phyloP scores from a whole-genome alignment of 2,113 vertebrate species.

The Eulemur macaco region DNA sequence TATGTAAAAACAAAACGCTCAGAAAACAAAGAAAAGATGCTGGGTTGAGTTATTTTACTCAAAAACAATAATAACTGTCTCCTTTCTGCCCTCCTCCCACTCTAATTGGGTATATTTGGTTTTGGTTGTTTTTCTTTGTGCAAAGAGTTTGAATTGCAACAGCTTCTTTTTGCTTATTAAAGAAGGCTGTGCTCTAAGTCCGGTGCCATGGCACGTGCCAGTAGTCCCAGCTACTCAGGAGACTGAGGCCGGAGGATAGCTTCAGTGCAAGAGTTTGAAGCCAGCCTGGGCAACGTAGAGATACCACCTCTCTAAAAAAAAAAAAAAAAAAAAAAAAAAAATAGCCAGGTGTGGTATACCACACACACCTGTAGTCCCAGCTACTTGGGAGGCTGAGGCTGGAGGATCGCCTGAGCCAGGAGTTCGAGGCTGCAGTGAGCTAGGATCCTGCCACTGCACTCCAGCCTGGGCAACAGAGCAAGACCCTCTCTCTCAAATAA shows the following conservation, averaged over 20 bases:
- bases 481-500: background rate
- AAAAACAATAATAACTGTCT: background rate
- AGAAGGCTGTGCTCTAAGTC: background rate
- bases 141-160: background rate
- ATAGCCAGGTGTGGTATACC: background rate
- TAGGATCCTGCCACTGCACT: background rate
- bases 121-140: background rate
- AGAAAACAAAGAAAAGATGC: conserved; percentile 59
- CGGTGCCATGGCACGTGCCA: background rate
- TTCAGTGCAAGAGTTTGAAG: too few relatives aligned
- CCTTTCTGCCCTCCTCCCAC: background rate
- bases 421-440: background rate
- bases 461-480: background rate
- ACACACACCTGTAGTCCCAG: background rate
- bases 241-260: background rate
- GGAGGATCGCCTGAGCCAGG: background rate
- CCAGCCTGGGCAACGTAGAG: too few relatives aligned
- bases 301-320: too few relatives aligned
- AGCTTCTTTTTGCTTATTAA: background rate
- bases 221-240: background rate
- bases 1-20: background rate
- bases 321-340: too few relatives aligned
- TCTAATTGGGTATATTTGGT: background rate
- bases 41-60: background rate
- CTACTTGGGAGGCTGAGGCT: background rate